phyloP scores from a whole-genome alignment of 2,113 vertebrate genomes.

The Zeus faber region DNA sequence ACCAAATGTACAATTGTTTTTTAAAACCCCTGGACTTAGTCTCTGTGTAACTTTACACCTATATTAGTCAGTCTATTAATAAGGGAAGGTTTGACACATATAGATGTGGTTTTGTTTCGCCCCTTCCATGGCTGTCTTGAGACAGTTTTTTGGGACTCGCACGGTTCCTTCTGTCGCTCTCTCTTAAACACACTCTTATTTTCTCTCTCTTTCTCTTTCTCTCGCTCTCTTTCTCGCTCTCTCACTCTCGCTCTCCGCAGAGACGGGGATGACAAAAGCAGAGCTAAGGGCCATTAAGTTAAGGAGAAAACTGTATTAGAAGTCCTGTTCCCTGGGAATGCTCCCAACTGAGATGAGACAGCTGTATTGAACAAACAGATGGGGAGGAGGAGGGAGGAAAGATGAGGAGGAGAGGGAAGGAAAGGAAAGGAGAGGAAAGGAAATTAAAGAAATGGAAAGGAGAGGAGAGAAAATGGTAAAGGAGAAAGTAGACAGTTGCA shows the following conservation, averaged over 20 bases:
- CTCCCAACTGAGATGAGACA: conserved; percentile 68
- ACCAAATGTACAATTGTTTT: too few relatives aligned
- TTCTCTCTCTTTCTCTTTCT: conserved; percentile 14
- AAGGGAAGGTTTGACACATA: too few relatives aligned
- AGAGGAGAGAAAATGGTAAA: conserved; percentile 49
- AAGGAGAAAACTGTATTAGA: conserved; percentile 69
- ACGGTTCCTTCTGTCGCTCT: conserved; percentile 37
- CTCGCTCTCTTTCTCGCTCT: conserved; percentile 38
- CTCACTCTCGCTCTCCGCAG: conserved; percentile 45
- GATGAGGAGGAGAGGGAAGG: conserved; percentile 19
- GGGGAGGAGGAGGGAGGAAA: conserved; percentile 41
- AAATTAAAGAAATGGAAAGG: too few relatives aligned
- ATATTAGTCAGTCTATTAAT: too few relatives aligned
- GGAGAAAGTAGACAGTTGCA: conserved; percentile 11
- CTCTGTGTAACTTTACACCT: conserved; percentile 38
- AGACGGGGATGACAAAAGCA: conserved; percentile 76
- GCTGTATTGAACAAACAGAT: conserved; percentile 80
- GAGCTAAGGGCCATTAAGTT: conserved; percentile 67
- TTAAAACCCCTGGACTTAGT: conserved; percentile 3
- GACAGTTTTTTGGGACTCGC: conserved; percentile 59
- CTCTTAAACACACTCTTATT: conserved; percentile 25
- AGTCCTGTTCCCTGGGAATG: conserved; percentile 68
- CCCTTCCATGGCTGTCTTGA: conserved; percentile 52
- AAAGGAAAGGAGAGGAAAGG: conserved; percentile 59
- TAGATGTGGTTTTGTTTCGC: conserved; percentile 50